These are phyloP conservation scores for Salvator merianae DNA, from an alignment of 2,113 vertebrate genomes.

Conservation along the genomic window DNA sequence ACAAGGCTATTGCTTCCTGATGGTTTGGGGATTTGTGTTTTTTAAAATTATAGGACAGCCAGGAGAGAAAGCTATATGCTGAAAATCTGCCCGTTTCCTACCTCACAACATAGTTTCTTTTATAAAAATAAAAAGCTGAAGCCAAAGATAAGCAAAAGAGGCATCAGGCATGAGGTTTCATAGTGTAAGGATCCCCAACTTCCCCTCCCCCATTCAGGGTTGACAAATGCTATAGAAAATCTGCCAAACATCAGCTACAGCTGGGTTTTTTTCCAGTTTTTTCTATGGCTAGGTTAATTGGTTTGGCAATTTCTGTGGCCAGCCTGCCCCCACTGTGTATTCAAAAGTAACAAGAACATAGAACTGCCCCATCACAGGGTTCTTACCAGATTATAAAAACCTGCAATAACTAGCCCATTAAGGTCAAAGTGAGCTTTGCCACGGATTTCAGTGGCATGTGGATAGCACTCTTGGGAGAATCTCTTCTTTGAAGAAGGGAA, in stretches of 20 bases:
- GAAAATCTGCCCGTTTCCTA: slow-evolving; percentile 22
- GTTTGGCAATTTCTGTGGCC: too few relatives aligned
- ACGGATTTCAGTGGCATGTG: slow-evolving; percentile 15
- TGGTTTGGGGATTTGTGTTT: slow-evolving; percentile 26
- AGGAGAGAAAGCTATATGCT: slow-evolving; percentile 48
- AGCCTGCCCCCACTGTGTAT: slow-evolving; percentile 14
- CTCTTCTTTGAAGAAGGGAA: slow-evolving; percentile 8
- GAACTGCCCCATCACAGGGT: slow-evolving; percentile 30
- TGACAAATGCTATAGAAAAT: too few relatives aligned
- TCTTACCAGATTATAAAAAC: slow-evolving; percentile 24
- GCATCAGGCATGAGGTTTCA: neutral
- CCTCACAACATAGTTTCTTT: slow-evolving; percentile 3
- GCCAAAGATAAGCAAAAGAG: neutral
- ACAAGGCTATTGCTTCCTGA: slow-evolving; percentile 4
- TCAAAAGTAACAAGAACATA: neutral
- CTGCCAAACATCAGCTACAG: too few relatives aligned
- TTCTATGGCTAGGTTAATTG: too few relatives aligned
- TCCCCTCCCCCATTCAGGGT: too few relatives aligned
- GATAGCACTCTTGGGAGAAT: slow-evolving; percentile 16
- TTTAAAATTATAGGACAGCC: slow-evolving; percentile 24
- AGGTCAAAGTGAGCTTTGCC: slow-evolving; percentile 32
- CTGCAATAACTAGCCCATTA: slow-evolving; percentile 23
- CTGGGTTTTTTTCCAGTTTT: too few relatives aligned
- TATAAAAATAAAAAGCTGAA: neutral
- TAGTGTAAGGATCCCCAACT: neutral